Evolutionary conservation across 1,140 invertebrate species (phyloP).

Genomic region (Eciton burchellii): DNA sequence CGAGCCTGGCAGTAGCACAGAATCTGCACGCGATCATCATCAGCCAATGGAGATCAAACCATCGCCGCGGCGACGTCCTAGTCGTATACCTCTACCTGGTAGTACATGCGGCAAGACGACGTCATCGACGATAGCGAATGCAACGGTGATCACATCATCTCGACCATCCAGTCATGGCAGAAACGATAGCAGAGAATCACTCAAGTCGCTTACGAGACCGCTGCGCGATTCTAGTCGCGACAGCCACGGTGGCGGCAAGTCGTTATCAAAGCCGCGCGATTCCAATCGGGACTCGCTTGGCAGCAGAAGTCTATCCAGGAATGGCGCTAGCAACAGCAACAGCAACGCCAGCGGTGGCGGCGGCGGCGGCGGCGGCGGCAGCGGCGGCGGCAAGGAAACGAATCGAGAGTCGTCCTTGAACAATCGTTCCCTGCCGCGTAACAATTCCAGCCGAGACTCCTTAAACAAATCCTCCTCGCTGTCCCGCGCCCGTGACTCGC

Average conservation of each 20-base stretch:
- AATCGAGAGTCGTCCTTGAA: constrained; percentile 78
- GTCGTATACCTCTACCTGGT: constrained; percentile 90
- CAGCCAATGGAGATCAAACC: constrained; percentile 81
- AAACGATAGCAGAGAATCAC: constrained; percentile 87
- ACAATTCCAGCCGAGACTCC: constrained; percentile 80
- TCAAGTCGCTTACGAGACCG: constrained; percentile 83
- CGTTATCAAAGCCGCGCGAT: constrained; percentile 75
- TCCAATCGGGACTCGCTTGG: constrained; percentile 87
- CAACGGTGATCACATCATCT: constrained; percentile 81
- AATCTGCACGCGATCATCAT: constrained; percentile 88
- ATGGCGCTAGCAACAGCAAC: constrained; percentile 79
- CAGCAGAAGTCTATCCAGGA: constrained; percentile 86
- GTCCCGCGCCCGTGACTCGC: constrained; percentile 80
- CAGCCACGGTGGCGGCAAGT: constrained; percentile 71
- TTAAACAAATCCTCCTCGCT: constrained; percentile 80
- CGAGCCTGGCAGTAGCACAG: constrained; percentile 87
- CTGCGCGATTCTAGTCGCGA: constrained; percentile 79
- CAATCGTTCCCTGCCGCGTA: constrained; percentile 80
- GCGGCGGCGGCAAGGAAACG: constrained; percentile 70
- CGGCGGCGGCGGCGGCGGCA: constrained; percentile 76
- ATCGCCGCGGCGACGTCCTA: constrained; percentile 87
- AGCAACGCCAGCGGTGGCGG: constrained; percentile 54
- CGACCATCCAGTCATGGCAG: constrained; percentile 83
- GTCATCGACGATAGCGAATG: constrained; percentile 86
- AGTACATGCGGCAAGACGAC: constrained; percentile 82